phyloP scores from a whole-genome alignment of 2,113 vertebrate genomes.

The Amblyopsis rosae region DNA sequence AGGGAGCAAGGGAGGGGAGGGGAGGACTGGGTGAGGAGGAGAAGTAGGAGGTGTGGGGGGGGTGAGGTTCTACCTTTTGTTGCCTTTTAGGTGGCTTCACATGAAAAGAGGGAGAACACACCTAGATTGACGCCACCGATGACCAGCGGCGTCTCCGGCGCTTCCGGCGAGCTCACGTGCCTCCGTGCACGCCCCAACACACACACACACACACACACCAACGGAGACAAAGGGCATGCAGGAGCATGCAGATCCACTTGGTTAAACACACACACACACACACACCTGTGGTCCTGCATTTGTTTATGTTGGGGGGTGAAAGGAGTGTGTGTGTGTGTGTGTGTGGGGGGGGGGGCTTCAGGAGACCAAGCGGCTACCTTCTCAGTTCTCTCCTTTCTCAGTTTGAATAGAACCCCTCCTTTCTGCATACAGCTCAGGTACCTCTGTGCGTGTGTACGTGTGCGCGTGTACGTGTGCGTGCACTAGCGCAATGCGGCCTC shows the following conservation, averaged over 20 bases:
- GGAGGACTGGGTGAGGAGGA: background rate
- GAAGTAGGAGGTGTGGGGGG: constrained; percentile 6
- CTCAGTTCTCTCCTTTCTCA: constrained; percentile 39
- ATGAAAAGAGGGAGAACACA: constrained; percentile 72
- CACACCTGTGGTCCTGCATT: background rate
- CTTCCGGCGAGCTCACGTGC: constrained; percentile 59
- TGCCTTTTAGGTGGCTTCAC: constrained; percentile 74
- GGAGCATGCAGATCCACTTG: background rate
- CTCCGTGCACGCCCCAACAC: constrained; percentile 32
- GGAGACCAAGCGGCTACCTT: constrained; percentile 43
- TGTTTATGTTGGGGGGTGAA: background rate
- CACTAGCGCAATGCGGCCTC: constrained; percentile 13
- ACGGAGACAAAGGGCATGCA: background rate
- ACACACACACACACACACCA: constrained; percentile 24
- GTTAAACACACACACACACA: constrained; percentile 7
- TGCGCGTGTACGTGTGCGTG: background rate
- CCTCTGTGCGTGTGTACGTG: constrained; percentile 34
- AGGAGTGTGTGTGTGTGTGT: constrained; percentile 17
- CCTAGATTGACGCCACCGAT: constrained; percentile 59
- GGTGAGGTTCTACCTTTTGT: constrained; percentile 56
- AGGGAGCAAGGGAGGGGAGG: constrained; percentile 46
- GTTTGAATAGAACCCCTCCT: constrained; percentile 44
- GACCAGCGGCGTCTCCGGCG: constrained; percentile 53
- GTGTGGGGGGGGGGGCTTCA: constrained; percentile 10
- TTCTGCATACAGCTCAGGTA: constrained; percentile 55